Evolutionary conservation across 2,888 invertebrate species (phyloP).

Genomic region (Drosophila percnosoma): DNA sequence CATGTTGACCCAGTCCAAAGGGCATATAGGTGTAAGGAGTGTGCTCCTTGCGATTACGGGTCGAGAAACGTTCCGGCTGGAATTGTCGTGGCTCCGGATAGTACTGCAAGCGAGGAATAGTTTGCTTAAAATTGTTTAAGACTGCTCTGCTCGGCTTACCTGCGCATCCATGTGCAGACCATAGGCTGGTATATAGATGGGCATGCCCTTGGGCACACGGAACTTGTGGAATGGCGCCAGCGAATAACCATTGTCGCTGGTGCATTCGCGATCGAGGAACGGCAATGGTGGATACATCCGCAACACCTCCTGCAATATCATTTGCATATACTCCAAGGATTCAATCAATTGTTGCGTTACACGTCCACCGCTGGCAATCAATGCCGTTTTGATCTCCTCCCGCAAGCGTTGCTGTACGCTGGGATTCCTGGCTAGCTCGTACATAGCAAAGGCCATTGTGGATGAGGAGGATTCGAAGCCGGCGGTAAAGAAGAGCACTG

Average conservation of each 20-base stretch:
- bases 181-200: slow-evolving; percentile 82
- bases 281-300: slow-evolving; percentile 84
- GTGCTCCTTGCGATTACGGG: slow-evolving; percentile 79
- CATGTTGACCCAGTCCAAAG: slow-evolving; percentile 84
- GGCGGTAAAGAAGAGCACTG: slow-evolving; percentile 84
- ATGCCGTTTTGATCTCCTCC: slow-evolving; percentile 83
- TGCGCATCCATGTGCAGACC: slow-evolving; percentile 83
- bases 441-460: slow-evolving; percentile 85
- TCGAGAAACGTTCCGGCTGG: slow-evolving; percentile 84
- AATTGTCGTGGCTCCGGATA: slow-evolving; percentile 82
- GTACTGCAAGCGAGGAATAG: slow-evolving; percentile 65
- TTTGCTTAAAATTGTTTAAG: not conserved
- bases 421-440: slow-evolving; percentile 84
- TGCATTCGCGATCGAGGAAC: slow-evolving; percentile 83
- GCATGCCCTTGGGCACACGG: slow-evolving; percentile 80
- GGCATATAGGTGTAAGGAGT: slow-evolving; percentile 84
- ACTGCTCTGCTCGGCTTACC: slow-evolving; percentile 48
- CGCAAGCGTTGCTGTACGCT: slow-evolving; percentile 84
- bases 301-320: slow-evolving; percentile 82
- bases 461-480: slow-evolving; percentile 85
- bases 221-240: slow-evolving; percentile 77
- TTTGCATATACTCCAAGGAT: slow-evolving; percentile 85
- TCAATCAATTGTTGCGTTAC: slow-evolving; percentile 84
- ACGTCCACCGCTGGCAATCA: slow-evolving; percentile 80
- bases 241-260: slow-evolving; percentile 65